Conservation (phyloP, 2,113 vertebrate genomes). For the Zosterops japonicus region DNA sequence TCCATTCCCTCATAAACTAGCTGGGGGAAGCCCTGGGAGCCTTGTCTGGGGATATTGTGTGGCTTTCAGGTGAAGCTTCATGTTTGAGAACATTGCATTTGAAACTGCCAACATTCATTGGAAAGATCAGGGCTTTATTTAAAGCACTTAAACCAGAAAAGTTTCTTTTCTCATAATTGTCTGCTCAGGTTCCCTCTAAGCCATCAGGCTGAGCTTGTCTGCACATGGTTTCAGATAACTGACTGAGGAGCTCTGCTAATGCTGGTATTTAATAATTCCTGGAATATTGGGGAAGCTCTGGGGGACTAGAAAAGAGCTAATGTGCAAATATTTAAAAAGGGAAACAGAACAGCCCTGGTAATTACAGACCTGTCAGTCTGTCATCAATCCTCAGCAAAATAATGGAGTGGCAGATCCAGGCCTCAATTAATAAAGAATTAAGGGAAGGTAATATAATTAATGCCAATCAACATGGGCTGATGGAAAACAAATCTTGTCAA, state of each 20-base stretch:
- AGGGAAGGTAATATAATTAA: conserved; percentile 61
- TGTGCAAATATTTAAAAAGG: conserved; percentile 66
- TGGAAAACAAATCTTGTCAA: conserved; percentile 65
- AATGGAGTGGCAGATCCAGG: conserved; percentile 60
- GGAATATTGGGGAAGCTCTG: neutral
- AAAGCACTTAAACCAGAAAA: neutral
- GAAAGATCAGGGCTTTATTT: neutral
- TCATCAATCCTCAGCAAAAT: conserved; percentile 46
- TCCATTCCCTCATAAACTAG: neutral
- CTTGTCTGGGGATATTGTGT: too few relatives aligned
- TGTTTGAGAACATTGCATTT: neutral
- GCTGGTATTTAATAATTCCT: conserved; percentile 8
- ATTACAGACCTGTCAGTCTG: conserved; percentile 63
- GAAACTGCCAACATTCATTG: neutral
- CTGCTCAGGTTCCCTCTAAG: neutral
- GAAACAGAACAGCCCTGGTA: conserved; percentile 56
- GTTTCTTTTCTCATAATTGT: neutral
- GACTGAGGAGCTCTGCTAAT: neutral
- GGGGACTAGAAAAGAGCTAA: conserved; percentile 35
- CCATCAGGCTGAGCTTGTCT: neutral
- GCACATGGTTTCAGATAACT: neutral
- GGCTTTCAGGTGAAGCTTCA: neutral
- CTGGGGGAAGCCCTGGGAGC: neutral
- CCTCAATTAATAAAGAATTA: conserved; percentile 71
- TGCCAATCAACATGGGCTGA: conserved; percentile 54